Percentiles rank a stretch among this genome's conserved stretches.
These are phyloP conservation scores for Parelbella ahira DNA, from an alignment of 2,888 invertebrate genomes.

Conservation along the genomic window DNA sequence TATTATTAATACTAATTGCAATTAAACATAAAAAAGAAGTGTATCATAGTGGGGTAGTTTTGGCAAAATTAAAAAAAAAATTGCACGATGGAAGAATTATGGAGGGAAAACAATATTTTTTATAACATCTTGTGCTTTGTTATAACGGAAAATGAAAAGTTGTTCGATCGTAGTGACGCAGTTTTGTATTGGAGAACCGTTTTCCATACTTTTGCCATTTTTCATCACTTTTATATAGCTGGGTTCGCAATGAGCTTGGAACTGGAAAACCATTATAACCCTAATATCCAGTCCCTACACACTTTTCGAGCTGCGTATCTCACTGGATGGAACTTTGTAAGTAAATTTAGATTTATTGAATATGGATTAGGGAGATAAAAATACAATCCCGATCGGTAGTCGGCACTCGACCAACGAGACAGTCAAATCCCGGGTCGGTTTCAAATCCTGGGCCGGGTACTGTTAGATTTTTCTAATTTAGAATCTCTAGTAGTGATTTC, in stretches of 20 bases:
- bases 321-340: constrained; percentile 70
- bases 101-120: constrained; percentile 58
- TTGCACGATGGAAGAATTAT: constrained; percentile 55
- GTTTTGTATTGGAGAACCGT: constrained; percentile 64
- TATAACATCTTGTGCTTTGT: constrained; percentile 64
- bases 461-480: too few species aligned
- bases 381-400: too few species aligned
- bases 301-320: constrained; percentile 46
- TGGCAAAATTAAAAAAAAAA: neutral
- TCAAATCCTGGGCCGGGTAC: too few species aligned
- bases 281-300: constrained; percentile 45
- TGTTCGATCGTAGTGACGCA: constrained; percentile 58
- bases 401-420: too few species aligned
- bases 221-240: constrained; percentile 47
- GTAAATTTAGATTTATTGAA: too few species aligned
- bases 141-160: constrained; percentile 65
- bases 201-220: constrained; percentile 44
- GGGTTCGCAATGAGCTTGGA: constrained; percentile 40
- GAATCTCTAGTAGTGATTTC: too few species aligned
- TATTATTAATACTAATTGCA: too few species aligned
- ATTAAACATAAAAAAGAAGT: neutral
- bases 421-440: too few species aligned
- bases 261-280: constrained; percentile 33
- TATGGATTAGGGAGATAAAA: too few species aligned
- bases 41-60: neutral